Evolutionary conservation across 2,888 invertebrate genomes (phyloP), one percentile per base, ranked within the genome.

Genomic region (Nyleta sp.): DNA sequence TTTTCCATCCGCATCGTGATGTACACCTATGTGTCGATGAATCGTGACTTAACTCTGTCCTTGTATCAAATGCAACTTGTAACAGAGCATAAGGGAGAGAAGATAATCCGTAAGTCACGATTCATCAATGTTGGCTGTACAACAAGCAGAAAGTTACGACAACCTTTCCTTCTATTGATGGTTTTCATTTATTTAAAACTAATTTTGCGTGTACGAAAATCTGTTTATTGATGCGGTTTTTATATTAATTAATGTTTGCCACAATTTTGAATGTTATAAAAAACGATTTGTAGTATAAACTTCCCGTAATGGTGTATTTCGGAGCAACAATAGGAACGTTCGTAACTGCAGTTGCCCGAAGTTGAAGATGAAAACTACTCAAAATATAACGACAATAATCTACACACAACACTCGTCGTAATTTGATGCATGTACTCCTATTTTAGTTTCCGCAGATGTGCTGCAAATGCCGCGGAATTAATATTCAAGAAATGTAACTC

Each of bases 401-500:
- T 31, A 53, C 60, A 28, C 38, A 38, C 35, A 62, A 62, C 28
- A 71, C 44, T 62, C 44, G 62, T 64, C 40, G 48, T 72, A 72
- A 72, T 64, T 55, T 72, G 64, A 72, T 57, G 46, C 57, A 55
- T 55, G 48, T 33, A 46, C 57, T 64, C 38, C 57, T 46, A 60
- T 64, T 72, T 72, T 57, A 72, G 72, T 64, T 64, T 31, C 64
- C 57, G 17, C 72, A 72, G 62, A 64, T 64, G 64, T 33, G 57
- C 64, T 57, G 57, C 64, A 57, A 72, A 72, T 57, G 72, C 57
- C 55, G 13, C 50, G 22, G 20, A 57, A 72, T 72, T 72, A 72
- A 72, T 72, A 72, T 72, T 64, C 72, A 72, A 72, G 72, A 72
- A 72, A 64, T 72, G 72, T 55, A 44, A 72, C 72, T 64, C 55